Evolutionary conservation across 2,797 vertebrate genomes (phyloP).

Genomic region (Tenualosa thibaudeaui): DNA sequence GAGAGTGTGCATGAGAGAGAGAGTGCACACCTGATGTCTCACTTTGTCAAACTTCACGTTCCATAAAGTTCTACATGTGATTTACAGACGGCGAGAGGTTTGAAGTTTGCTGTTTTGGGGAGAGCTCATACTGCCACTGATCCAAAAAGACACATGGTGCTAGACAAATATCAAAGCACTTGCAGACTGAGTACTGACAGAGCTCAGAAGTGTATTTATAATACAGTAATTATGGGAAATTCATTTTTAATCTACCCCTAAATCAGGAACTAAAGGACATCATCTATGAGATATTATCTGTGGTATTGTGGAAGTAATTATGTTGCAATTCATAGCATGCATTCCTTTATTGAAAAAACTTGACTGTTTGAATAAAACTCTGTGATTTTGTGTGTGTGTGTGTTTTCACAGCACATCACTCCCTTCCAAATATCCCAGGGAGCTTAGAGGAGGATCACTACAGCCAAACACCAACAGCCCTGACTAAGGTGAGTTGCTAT

Average conservation of each 20-base stretch:
- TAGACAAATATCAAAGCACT: neutral
- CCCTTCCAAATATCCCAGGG: conserved; percentile 60
- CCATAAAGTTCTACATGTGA: conserved; percentile 8
- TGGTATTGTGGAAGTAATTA: neutral
- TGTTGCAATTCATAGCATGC: conserved; percentile 1
- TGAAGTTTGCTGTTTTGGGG: neutral
- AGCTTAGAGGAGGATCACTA: conserved; percentile 56
- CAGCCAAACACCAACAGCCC: conserved; percentile 36
- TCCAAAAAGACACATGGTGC: neutral
- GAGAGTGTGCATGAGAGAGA: neutral
- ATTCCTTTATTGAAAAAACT: conserved; percentile 25
- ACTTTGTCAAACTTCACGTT: conserved; percentile 38
- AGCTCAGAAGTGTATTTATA: neutral
- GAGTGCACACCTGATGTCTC: conserved; percentile 28
- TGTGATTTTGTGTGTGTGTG: conserved; percentile 23
- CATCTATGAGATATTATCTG: neutral
- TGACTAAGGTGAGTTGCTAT: neutral
- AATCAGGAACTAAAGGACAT: neutral
- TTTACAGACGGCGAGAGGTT: neutral
- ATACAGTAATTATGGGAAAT: neutral
- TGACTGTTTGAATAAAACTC: too few relatives aligned
- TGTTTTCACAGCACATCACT: conserved; percentile 65
- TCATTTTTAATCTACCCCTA: neutral
- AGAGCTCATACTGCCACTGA: neutral
- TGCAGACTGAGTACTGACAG: neutral